A percentile compares a stretch with the other conserved stretches of the same genome.
Evolutionary conservation across 2,888 invertebrate genomes (phyloP).

Genomic region (Serrognathus titanus): DNA sequence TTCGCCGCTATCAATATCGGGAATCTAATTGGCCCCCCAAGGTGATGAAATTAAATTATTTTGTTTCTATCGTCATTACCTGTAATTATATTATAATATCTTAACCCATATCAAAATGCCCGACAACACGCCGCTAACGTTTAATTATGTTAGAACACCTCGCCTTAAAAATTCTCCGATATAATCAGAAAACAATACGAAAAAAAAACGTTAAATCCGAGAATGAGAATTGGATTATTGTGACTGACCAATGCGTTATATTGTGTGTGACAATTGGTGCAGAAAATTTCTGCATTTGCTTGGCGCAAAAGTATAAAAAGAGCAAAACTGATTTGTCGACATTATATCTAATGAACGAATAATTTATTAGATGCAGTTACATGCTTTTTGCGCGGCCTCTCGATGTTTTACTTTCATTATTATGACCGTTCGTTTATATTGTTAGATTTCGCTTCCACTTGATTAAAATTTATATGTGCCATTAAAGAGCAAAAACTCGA

Average conservation of each 20-base stretch:
- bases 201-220: not conserved
- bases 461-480: no score
- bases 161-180: constrained; percentile 17
- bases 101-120: constrained; percentile 12
- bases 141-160: constrained; percentile 12
- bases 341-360: no score
- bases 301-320: no score
- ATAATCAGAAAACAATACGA: constrained; percentile 7
- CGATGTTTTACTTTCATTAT: no score
- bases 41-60: constrained; percentile 20
- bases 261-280: constrained; percentile 18
- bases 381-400: no score
- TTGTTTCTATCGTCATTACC: constrained; percentile 19
- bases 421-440: no score
- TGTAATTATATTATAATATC: constrained; percentile 19
- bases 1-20: constrained; percentile 5
- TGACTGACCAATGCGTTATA: not conserved
- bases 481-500: no score
- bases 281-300: constrained; percentile 8
- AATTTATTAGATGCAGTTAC: no score
- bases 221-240: not conserved
- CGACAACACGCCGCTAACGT: constrained; percentile 11
- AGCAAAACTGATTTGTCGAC: no score
- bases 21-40: constrained; percentile 19
- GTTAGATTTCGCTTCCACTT: no score